Evolutionary conservation across 2,888 invertebrate species (phyloP).

Genomic region (Mesorhabditis spiculigera): DNA sequence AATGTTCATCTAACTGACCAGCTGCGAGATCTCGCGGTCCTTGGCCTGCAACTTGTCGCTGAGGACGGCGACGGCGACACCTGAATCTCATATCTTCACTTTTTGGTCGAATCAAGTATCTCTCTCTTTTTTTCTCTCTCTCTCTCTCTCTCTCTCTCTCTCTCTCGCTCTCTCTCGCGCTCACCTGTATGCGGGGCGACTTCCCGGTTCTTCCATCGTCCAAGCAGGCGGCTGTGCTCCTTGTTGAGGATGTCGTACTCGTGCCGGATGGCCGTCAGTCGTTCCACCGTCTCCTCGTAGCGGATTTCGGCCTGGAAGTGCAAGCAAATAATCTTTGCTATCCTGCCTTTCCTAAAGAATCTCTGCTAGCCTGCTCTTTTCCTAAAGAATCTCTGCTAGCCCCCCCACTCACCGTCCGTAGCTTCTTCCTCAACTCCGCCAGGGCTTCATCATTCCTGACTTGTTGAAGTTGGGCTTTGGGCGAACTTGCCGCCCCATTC

Average conservation of each 20-base stretch:
- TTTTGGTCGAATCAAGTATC: no score
- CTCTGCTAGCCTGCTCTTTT: no score
- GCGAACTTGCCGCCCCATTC: no score
- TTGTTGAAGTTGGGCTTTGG: no score
- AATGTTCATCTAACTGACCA: neutral
- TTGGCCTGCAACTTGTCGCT: constrained; percentile 48
- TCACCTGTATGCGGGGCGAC: neutral
- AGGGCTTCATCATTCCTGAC: neutral
- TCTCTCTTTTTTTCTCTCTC: no score
- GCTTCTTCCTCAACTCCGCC: constrained; percentile 6
- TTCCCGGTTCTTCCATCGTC: neutral
- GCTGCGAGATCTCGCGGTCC: constrained; percentile 40
- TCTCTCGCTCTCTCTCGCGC: neutral
- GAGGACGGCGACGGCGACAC: constrained; percentile 38
- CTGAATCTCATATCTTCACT: neutral
- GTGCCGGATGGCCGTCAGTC: neutral
- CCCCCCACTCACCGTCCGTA: neutral
- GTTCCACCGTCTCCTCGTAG: constrained; percentile 5
- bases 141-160: no score
- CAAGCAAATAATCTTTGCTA: neutral
- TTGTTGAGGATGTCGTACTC: constrained; percentile 1
- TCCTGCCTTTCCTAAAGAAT: neutral
- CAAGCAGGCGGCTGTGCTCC: constrained; percentile 1
- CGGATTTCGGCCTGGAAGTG: constrained; percentile 4
- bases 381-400: no score